Conservation (phyloP, 2,888 invertebrate genomes). For the Oxycera nigricornis region DNA sequence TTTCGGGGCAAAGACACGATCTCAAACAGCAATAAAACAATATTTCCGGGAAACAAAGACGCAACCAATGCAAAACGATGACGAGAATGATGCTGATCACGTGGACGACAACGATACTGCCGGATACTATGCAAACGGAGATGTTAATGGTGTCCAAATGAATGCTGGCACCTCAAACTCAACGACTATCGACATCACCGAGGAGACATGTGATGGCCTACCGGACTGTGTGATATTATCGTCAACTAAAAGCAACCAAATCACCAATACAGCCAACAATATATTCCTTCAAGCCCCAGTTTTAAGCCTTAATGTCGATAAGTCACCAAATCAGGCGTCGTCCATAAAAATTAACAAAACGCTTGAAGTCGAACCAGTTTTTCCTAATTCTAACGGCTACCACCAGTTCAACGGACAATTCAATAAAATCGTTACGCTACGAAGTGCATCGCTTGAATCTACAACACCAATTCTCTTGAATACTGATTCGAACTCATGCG, state of each 20-base stretch:
- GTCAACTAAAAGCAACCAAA: slow-evolving; percentile 1
- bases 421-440: slow-evolving; percentile 58
- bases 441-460: slow-evolving; percentile 50
- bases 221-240: slow-evolving; percentile 27
- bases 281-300: slow-evolving; percentile 62
- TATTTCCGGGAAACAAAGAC: slow-evolving; percentile 50
- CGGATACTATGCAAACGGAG: slow-evolving; percentile 20
- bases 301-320: slow-evolving; percentile 60
- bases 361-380: slow-evolving; percentile 57
- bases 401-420: slow-evolving; percentile 57
- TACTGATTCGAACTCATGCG: slow-evolving; percentile 61
- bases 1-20: slow-evolving; percentile 52
- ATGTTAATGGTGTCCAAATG: slow-evolving; percentile 39
- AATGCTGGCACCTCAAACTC: slow-evolving; percentile 43
- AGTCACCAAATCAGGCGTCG: slow-evolving; percentile 60
- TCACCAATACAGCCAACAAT: slow-evolving; percentile 50
- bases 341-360: slow-evolving; percentile 60
- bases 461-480: slow-evolving; percentile 50
- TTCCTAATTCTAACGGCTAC: slow-evolving; percentile 49
- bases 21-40: slow-evolving; percentile 58
- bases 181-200: slow-evolving; percentile 48
- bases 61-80: slow-evolving; percentile 11
- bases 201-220: slow-evolving; percentile 50
- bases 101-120: slow-evolving; percentile 2
- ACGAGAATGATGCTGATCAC: background rate